Evolutionary conservation across 2,888 invertebrate species (phyloP).

Genomic region (Rhopalosiphum nymphaeae): DNA sequence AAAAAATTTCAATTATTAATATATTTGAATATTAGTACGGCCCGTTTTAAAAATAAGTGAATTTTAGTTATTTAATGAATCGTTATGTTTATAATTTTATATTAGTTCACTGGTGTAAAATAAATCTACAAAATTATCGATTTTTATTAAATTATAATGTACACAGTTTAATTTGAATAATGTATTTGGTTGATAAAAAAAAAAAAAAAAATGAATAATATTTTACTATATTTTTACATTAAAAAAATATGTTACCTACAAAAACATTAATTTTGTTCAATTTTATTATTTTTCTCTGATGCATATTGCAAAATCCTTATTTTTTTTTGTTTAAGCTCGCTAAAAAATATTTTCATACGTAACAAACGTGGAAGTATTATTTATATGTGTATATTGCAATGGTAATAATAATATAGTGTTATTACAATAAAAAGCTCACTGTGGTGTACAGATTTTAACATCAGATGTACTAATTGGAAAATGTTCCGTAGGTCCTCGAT

Average conservation of each 20-base stretch:
- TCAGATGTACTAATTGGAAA: background rate
- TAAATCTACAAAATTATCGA: background rate
- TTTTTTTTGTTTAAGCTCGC: background rate
- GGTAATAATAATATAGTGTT: background rate
- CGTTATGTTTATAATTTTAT: background rate
- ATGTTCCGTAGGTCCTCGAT: background rate
- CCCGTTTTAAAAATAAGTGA: background rate
- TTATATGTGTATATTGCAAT: background rate
- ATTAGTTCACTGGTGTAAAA: background rate
- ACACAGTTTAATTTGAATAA: background rate
- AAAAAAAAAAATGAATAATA: background rate
- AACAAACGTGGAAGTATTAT: background rate
- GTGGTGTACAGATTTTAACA: background rate
- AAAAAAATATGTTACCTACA: background rate
- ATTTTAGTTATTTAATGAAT: background rate
- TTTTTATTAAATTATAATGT: background rate
- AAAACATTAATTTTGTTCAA: background rate
- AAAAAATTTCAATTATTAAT: background rate
- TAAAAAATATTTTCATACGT: background rate
- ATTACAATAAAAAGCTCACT: background rate
- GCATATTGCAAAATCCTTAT: background rate
- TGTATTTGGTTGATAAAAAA: background rate
- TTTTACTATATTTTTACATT: background rate
- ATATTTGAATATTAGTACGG: background rate
- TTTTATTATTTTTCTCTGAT: background rate